Percentiles rank a stretch among this genome's conserved stretches.
Conservation (phyloP, 2,113 vertebrate species). For the Triplophysa siluroides region DNA sequence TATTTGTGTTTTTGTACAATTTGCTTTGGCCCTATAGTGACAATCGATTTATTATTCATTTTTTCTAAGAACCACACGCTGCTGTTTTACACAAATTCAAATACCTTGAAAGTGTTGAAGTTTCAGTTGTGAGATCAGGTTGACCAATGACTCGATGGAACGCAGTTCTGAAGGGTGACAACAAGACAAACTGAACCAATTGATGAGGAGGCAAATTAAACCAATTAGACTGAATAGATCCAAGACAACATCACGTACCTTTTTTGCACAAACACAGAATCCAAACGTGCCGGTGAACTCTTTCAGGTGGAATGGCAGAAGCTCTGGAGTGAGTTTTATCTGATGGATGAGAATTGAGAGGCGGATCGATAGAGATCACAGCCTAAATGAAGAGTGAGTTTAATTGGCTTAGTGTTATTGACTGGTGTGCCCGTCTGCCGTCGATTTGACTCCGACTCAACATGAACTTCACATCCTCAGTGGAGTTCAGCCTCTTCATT, state of each 20-base stretch:
- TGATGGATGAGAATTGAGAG: conserved; percentile 72
- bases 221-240: background rate
- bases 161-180: no score
- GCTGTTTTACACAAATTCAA: no score
- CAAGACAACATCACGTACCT: background rate
- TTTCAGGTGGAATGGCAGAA: conserved; percentile 48
- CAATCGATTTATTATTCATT: no score
- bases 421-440: conserved; percentile 55
- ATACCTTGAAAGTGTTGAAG: no score
- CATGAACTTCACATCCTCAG: conserved; percentile 45
- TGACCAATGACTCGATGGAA: no score
- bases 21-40: no score
- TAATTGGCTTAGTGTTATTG: conserved; percentile 75
- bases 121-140: no score
- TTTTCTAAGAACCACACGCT: no score
- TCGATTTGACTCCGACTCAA: conserved; percentile 53
- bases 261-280: conserved; percentile 31
- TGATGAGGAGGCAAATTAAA: background rate
- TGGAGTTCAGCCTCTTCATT: conserved; percentile 55
- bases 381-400: conserved; percentile 77
- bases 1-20: no score
- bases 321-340: conserved; percentile 55
- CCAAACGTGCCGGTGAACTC: conserved; percentile 22
- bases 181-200: no score
- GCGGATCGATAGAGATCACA: conserved; percentile 75